A percentile compares a stretch with the other conserved stretches of the same genome.
These are phyloP conservation scores for Hoplodrina blanda DNA, from an alignment of 2,888 invertebrate genomes.

Conservation along the genomic window DNA sequence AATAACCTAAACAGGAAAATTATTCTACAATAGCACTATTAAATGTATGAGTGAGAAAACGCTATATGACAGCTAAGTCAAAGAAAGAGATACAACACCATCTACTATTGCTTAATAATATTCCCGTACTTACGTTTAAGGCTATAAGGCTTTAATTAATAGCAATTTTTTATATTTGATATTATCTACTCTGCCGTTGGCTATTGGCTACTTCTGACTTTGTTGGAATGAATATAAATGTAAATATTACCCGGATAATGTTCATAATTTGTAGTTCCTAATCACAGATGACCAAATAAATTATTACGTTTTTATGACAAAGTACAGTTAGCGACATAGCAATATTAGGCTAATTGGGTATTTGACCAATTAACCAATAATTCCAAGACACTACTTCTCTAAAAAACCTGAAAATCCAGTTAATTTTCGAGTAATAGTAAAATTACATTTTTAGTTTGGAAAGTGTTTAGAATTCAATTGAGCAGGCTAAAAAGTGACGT, in stretches of 20 bases:
- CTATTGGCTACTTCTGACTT: constrained; percentile 10
- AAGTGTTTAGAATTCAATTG: too few species aligned
- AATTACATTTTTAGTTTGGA: too few species aligned
- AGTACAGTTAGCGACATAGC: neutral
- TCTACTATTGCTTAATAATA: constrained; percentile 24
- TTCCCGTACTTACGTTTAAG: constrained; percentile 21
- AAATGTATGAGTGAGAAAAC: neutral
- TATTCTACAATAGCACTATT: constrained; percentile 13
- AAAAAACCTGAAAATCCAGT: too few species aligned
- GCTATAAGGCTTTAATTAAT: constrained; percentile 47
- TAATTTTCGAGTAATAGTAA: too few species aligned
- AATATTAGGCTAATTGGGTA: neutral
- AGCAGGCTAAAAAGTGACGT: too few species aligned
- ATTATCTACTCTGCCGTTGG: constrained; percentile 23
- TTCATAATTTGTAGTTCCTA: constrained; percentile 6
- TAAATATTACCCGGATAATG: neutral
- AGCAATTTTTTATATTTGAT: constrained; percentile 22
- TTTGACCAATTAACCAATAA: too few species aligned
- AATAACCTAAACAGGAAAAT: constrained; percentile 20
- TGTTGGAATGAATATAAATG: constrained; percentile 5
- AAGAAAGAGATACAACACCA: constrained; percentile 1
- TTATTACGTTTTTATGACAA: neutral
- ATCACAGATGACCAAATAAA: constrained; percentile 4
- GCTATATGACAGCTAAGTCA: neutral
- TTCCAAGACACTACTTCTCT: too few species aligned